A percentile compares a stretch with the other conserved stretches of the same genome.
Conservation (phyloP, 2,888 invertebrate species). For the Eupeodes latifasciatus region DNA sequence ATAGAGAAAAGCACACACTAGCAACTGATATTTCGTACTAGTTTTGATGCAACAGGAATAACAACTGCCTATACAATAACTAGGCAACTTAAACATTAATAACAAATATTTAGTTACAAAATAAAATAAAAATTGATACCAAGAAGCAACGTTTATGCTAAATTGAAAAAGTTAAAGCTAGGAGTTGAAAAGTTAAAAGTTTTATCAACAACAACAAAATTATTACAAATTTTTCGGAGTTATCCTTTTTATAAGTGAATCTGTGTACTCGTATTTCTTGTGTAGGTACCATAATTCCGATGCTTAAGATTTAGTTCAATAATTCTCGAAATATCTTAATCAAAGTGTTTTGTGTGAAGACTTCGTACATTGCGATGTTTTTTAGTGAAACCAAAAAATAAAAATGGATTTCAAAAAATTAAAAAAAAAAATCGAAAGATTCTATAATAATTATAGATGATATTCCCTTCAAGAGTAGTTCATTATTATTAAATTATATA, state of each 20-base stretch:
- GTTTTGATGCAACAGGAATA: constrained; percentile 62
- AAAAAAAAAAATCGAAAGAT: constrained; percentile 6
- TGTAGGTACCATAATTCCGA: not conserved
- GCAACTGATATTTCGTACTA: constrained; percentile 53
- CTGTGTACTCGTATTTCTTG: not conserved
- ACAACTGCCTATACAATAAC: constrained; percentile 26
- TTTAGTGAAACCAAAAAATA: not conserved
- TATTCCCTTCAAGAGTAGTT: not conserved
- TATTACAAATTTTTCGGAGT: not conserved
- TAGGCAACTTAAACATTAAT: constrained; percentile 13
- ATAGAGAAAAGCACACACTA: constrained; percentile 44
- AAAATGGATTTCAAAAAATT: constrained; percentile 10
- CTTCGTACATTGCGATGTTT: not conserved
- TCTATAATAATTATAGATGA: not conserved
- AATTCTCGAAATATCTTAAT: not conserved
- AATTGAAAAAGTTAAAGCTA: not conserved
- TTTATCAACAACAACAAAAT: not conserved
- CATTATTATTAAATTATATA: not conserved
- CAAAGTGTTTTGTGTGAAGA: not conserved
- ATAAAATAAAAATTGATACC: not conserved
- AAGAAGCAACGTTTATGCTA: not conserved
- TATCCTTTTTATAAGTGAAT: not conserved
- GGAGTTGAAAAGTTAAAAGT: not conserved
- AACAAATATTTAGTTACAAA: not conserved
- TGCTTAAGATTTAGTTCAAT: not conserved